Conservation (phyloP, 2,797 vertebrate genomes). For the Orientallactaga sibirica region DNA sequence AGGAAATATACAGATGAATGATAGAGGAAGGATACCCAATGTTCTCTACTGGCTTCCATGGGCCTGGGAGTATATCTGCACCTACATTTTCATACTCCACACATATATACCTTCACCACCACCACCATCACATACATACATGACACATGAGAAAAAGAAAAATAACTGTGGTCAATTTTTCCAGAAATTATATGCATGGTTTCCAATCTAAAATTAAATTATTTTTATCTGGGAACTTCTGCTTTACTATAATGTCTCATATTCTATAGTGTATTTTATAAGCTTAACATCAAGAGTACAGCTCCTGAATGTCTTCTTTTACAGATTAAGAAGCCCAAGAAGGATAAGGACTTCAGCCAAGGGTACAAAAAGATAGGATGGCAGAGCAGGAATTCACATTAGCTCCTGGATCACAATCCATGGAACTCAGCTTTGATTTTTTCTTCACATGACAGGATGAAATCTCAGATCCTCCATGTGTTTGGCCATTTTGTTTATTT, state of each 20-base stretch:
- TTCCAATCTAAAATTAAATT: slow-evolving; percentile 41
- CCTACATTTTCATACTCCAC: too few relatives aligned
- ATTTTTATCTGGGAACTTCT: slow-evolving; percentile 13
- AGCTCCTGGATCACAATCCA: not conserved
- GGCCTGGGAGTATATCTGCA: too few relatives aligned
- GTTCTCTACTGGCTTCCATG: too few relatives aligned
- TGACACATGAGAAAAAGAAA: too few relatives aligned
- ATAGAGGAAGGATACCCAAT: too few relatives aligned
- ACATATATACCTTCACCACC: too few relatives aligned
- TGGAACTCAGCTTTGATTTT: not conserved
- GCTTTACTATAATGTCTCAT: slow-evolving; percentile 6
- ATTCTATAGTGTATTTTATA: slow-evolving; percentile 1
- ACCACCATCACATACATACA: too few relatives aligned
- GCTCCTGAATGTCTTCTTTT: not conserved
- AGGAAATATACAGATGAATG: too few relatives aligned
- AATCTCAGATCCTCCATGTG: not conserved
- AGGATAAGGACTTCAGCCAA: not conserved
- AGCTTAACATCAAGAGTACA: not conserved
- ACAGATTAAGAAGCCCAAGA: not conserved
- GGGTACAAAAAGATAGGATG: not conserved
- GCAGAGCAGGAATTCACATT: not conserved
- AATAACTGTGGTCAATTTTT: not conserved
- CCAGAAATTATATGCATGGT: not conserved
- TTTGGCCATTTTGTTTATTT: not conserved
- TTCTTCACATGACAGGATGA: not conserved